A percentile compares a stretch with the other conserved stretches of the same genome.
Conservation (phyloP, 2,797 vertebrate genomes). For the Anomalospiza imberbis region DNA sequence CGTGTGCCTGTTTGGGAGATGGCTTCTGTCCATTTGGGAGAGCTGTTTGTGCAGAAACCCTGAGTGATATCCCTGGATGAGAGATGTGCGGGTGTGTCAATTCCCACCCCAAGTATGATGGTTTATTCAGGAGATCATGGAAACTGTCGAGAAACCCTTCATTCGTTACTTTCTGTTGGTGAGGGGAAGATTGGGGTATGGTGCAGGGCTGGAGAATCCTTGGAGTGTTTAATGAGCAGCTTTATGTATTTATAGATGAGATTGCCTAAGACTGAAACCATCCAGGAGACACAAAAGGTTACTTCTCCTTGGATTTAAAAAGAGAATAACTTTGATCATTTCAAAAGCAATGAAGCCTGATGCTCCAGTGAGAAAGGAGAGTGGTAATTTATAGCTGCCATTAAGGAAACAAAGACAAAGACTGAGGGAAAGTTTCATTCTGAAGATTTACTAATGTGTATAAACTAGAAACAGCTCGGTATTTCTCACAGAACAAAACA, state of each 20-base stretch:
- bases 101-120: neutral
- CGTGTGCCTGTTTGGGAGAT: neutral
- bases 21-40: neutral
- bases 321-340: constrained; percentile 77
- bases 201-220: neutral
- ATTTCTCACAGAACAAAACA: constrained; percentile 62
- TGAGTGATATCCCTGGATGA: fast-evolving
- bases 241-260: constrained; percentile 61
- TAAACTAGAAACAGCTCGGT: constrained; percentile 58
- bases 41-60: neutral
- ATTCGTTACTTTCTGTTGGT: neutral
- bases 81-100: neutral
- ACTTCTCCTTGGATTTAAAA: constrained; percentile 69
- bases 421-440: constrained; percentile 54
- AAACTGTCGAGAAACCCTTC: neutral
- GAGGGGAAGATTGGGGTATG: neutral
- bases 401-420: constrained; percentile 73
- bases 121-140: neutral
- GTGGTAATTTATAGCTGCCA: constrained; percentile 76
- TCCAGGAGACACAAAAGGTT: constrained; percentile 64
- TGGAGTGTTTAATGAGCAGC: constrained; percentile 46
- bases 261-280: constrained; percentile 38
- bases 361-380: constrained; percentile 67
- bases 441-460: constrained; percentile 76
- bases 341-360: constrained; percentile 77